Evolutionary conservation across 2,113 vertebrate genomes (phyloP), one percentile per base, ranked within the genome.

Genomic region (Sinocyclocheilus rhinocerous): DNA sequence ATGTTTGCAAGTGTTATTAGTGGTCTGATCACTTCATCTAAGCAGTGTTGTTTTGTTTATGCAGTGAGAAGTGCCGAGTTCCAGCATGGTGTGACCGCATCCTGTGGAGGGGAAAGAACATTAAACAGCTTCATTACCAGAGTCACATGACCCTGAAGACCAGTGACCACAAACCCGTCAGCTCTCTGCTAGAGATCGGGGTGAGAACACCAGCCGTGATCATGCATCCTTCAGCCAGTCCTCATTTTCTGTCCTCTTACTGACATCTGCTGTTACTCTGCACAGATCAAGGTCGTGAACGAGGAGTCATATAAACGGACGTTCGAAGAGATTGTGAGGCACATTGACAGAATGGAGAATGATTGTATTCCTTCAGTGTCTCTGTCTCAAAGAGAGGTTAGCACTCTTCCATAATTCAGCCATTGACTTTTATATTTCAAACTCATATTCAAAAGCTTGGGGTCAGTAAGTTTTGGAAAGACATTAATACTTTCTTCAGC

Each of bases 161-260:
- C 91, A 99, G 98, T 50, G 98, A 99, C 90, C 98, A 99, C 91
- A 99, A 99, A 92, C 98, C 98, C 22, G 98, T 99, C 88, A 99
- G 97, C 90, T 97, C 97, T 0, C 42, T 96, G 84, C 96, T 99
- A 81, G 89, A 95, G 24, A 92, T 97, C 0, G 97, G 96, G 96
- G 98, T 99, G 93, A 94, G 95, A 88, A n/a, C 57, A 6, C 3
- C 67, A 13, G 39, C 81, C 18, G 6, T 16, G 22, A 59, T 4
- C 45, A 4, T 2, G 13, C 48, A 15, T 9, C 57, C 20, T 59
- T 61, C 57, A 61, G 57, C 57, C 24, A 26, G 45, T 18, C 29
- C 20, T 80, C 26, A 11, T 1, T 7, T 10, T 63, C 9, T 59
- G 8, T 65, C n/a, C 18, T 15, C 29, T 83, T 2, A 57, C 11